Base-by-base conservation (phyloP, 2,888 invertebrate species). In the Tetrapedia diversipes region DNA sequence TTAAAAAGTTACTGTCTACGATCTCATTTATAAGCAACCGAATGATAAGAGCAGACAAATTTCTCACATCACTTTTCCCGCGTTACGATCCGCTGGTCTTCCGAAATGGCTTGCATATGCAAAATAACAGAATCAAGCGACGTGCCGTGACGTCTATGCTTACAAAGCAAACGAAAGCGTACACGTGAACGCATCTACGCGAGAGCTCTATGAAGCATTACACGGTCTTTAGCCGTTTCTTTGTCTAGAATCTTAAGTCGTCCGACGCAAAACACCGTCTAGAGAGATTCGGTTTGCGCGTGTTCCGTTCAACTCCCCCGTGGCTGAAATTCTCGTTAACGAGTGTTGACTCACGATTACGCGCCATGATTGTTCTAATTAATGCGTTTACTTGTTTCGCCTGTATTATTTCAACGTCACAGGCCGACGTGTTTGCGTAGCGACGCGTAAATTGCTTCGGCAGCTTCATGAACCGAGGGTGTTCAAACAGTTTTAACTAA, bases 291-390 rank as follows among this genome's bases (percentile, higher is more conserved):
- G 10, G 14, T 60, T 6, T n/a, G n/a, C n/a, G n/a, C n/a, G 14
- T 24, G 16, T 22, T n/a, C 24, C 47, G 16, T 11, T 49, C 16
- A 49, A 29, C 14, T 39, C 6, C 29, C 14, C 19, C n/a, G n/a
- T n/a, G 27, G 19, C 29, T 39, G 47, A 37, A 49, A 56, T 67
- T 56, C 37, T 29, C 37, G 57, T 37, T 67, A 39, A 57, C 66
- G 41, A 64, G 51, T 49, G 61, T 63, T 63, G 49, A 63, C 61
- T 37, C 19, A 51, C 51, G 63, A 64, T 64, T 53, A 41, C 63
- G 39, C 51, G 29, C 63, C 27, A 19, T 11, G 53, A 64, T 65
- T 45, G 34, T 54, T 53, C 64, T 41, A 64, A 64, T 64, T 64
- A 64, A 64, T 53, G 41, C 27, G 64, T 43, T 63, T 34, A 29